Evolutionary conservation across 1,140 invertebrate species (phyloP).

Genomic region (Drosophila nikananu): DNA sequence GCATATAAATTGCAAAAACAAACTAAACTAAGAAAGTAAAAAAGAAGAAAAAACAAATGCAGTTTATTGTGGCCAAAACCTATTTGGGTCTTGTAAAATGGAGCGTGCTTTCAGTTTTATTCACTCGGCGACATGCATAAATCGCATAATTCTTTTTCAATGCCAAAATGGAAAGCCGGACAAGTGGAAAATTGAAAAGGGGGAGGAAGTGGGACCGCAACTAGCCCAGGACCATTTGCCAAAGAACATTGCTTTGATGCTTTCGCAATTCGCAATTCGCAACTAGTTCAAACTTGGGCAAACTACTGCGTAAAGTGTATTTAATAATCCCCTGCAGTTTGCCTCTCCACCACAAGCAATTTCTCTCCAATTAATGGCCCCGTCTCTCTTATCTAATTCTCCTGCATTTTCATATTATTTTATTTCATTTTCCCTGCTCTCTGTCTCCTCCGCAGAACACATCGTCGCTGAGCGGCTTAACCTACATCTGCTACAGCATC

Average conservation of each 20-base stretch:
- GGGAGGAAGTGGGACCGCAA: conserved; percentile 19
- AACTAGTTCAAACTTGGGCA: conserved; percentile 19
- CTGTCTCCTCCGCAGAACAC: conserved; percentile 58
- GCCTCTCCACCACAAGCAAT: conserved; percentile 20
- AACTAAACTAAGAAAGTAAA: neutral
- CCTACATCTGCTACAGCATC: conserved; percentile 77
- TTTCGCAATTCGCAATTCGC: conserved; percentile 22
- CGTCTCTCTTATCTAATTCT: conserved; percentile 32
- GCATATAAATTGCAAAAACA: neutral
- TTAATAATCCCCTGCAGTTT: conserved; percentile 31
- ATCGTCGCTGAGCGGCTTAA: conserved; percentile 77
- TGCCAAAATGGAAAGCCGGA: conserved; percentile 28
- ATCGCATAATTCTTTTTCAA: conserved; percentile 40
- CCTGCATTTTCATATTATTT: conserved; percentile 22
- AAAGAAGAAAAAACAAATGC: conserved; percentile 13
- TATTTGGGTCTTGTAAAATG: conserved; percentile 31
- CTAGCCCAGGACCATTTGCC: conserved; percentile 34
- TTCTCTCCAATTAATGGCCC: conserved; percentile 51
- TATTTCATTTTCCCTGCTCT: neutral
- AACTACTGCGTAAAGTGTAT: conserved; percentile 13
- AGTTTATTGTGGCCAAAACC: conserved; percentile 29
- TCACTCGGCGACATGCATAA: conserved; percentile 37
- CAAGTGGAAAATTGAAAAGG: conserved; percentile 23
- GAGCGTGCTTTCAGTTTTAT: conserved; percentile 38
- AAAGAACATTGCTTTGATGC: conserved; percentile 31